These are phyloP conservation scores for Spodoptera littoralis DNA, from an alignment of 2,888 invertebrate species.

Conservation along the genomic window DNA sequence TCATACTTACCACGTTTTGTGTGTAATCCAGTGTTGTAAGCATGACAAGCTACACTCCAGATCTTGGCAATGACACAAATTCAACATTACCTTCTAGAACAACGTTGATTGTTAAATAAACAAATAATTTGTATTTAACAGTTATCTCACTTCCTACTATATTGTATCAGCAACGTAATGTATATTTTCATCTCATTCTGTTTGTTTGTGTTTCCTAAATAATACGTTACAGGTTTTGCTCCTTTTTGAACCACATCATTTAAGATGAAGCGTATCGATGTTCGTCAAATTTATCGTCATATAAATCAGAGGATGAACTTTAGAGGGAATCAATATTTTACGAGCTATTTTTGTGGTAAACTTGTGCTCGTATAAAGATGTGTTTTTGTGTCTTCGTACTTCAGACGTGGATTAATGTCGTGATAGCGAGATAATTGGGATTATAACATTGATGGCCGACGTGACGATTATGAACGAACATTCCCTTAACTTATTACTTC, in stretches of 20 bases:
- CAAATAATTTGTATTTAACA: slow-evolving; percentile 33
- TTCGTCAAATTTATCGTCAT: slow-evolving; percentile 24
- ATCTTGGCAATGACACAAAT: slow-evolving; percentile 31
- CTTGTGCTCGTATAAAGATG: slow-evolving; percentile 13
- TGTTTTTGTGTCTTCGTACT: too few species aligned
- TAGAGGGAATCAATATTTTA: slow-evolving; percentile 24
- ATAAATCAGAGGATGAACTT: slow-evolving; percentile 11
- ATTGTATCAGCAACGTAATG: slow-evolving; percentile 43
- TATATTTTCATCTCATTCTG: slow-evolving; percentile 42
- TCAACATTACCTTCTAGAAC: slow-evolving; percentile 13
- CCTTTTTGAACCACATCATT: slow-evolving; percentile 19
- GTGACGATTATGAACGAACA: too few species aligned
- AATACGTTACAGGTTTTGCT: slow-evolving; percentile 22
- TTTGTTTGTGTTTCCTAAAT: slow-evolving; percentile 15
- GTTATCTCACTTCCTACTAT: slow-evolving; percentile 33
- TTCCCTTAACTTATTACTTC: background rate
- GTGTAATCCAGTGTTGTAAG: background rate
- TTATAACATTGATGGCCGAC: too few species aligned
- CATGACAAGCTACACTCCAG: slow-evolving; percentile 1
- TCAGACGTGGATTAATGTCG: too few species aligned
- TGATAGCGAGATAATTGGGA: too few species aligned
- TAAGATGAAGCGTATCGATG: slow-evolving; percentile 18
- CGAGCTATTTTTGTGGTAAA: background rate
- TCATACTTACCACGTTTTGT: too few species aligned
- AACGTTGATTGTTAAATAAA: slow-evolving; percentile 18